phyloP scores from a whole-genome alignment of 2,113 vertebrate species.

The Coryphaenoides rupestris region DNA sequence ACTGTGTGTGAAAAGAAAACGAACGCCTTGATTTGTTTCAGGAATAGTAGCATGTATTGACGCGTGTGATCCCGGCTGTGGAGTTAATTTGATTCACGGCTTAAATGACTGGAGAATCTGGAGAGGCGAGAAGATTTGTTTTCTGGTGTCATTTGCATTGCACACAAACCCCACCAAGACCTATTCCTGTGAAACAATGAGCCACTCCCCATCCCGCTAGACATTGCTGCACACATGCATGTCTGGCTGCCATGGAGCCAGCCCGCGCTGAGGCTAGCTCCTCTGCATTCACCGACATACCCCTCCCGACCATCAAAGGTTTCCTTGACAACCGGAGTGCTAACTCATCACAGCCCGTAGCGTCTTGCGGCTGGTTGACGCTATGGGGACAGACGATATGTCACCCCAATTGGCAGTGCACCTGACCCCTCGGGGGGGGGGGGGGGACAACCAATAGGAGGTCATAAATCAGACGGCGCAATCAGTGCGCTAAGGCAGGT shows the following conservation, averaged over 20 bases:
- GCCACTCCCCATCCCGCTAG: conserved; percentile 19
- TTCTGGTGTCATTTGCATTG: too few species aligned
- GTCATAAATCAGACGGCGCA: conserved; percentile 57
- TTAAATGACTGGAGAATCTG: too few species aligned
- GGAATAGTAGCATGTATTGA: too few species aligned
- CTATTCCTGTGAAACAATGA: conserved; percentile 36
- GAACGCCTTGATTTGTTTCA: too few species aligned
- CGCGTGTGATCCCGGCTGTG: too few species aligned
- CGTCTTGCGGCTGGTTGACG: conserved; percentile 51
- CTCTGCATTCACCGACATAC: conserved; percentile 60
- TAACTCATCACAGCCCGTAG: conserved; percentile 68
- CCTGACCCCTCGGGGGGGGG: conserved; percentile 53
- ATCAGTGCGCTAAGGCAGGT: conserved; percentile 37
- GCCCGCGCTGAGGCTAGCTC: too few species aligned
- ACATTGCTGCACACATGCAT: conserved; percentile 22
- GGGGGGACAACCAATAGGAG: conserved; percentile 46
- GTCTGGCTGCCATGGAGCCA: conserved; percentile 60
- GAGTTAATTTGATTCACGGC: too few species aligned
- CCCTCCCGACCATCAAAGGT: conserved; percentile 64
- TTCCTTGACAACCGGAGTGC: conserved; percentile 72
- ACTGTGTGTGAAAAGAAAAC: too few species aligned
- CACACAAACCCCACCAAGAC: background rate
- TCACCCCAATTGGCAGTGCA: conserved; percentile 59
- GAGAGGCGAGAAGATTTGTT: too few species aligned
- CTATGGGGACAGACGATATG: conserved; percentile 54